These are phyloP conservation scores for Fragum fragum DNA, from an alignment of 2,888 invertebrate genomes.

Conservation along the genomic window DNA sequence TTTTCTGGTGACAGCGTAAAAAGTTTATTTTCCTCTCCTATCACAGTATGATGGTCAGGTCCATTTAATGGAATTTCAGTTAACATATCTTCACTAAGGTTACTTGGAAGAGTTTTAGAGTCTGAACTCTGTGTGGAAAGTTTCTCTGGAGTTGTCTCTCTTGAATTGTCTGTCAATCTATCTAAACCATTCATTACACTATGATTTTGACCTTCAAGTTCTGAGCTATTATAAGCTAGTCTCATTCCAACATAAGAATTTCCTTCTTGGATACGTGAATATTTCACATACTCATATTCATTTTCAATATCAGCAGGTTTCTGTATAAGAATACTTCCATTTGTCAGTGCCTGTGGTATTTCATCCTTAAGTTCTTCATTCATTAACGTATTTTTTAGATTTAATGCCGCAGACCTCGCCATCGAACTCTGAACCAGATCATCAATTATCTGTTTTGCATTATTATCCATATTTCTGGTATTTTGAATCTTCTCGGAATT, in stretches of 20 bases:
- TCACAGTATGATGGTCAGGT: conserved; percentile 82
- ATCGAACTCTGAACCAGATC: conserved; percentile 63
- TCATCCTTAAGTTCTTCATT: conserved; percentile 38
- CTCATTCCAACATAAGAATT: conserved; percentile 93
- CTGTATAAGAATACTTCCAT: conserved; percentile 38
- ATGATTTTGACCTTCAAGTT: conserved; percentile 75
- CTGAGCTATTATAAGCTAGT: conserved; percentile 88
- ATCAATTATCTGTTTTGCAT: conserved; percentile 62
- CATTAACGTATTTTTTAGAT: conserved; percentile 40
- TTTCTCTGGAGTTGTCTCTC: conserved; percentile 81
- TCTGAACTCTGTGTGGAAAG: conserved; percentile 71
- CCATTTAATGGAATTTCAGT: conserved; percentile 87
- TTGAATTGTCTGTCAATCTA: conserved; percentile 70
- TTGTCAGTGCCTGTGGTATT: conserved; percentile 1
- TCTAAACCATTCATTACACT: conserved; percentile 70
- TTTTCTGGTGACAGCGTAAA: conserved; percentile 97
- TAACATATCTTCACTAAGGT: conserved; percentile 84
- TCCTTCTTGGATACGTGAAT: conserved; percentile 87
- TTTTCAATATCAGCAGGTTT: conserved; percentile 81
- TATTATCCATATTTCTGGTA: conserved; percentile 69
- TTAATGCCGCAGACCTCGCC: conserved; percentile 57
- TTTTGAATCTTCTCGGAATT: conserved; percentile 73
- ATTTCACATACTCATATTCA: conserved; percentile 86
- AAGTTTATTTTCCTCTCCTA: conserved; percentile 91
- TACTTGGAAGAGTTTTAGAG: conserved; percentile 64